Conservation (phyloP, 2,113 vertebrate genomes). For the Aleadryas rufinucha region DNA sequence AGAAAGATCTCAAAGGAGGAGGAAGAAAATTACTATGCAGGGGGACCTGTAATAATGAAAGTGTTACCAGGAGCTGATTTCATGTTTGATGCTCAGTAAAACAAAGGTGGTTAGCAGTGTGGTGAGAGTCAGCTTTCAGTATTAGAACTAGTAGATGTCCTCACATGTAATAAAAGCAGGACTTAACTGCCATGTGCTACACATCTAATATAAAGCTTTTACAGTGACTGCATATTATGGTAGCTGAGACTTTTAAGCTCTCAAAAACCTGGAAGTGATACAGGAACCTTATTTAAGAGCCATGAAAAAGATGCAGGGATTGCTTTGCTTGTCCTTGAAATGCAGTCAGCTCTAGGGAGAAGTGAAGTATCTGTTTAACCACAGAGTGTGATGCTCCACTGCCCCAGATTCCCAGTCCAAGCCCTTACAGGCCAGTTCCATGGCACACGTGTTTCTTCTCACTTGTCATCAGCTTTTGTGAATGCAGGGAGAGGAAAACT, state of each 20-base stretch:
- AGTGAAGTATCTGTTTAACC: background rate
- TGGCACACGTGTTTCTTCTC: fast-evolving
- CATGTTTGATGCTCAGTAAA: background rate
- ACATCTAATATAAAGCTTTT: background rate
- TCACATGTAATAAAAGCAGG: background rate
- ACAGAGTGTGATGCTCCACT: background rate
- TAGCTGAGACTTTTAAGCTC: background rate
- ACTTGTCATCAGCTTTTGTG: background rate
- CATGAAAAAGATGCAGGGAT: background rate
- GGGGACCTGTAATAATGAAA: background rate
- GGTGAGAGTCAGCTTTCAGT: background rate
- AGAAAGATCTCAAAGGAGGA: background rate
- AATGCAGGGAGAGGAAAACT: background rate
- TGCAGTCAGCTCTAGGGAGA: background rate
- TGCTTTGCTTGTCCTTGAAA: background rate
- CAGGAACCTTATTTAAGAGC: background rate
- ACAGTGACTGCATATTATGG: background rate
- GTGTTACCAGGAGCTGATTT: background rate
- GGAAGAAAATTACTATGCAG: background rate
- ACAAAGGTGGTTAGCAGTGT: background rate
- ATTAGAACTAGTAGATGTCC: background rate
- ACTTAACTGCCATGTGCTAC: background rate
- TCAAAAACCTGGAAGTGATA: background rate
- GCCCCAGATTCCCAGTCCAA: background rate
- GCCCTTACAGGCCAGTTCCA: fast-evolving